Conservation (phyloP, 2,797 vertebrate genomes). For the Spea hammondii region DNA sequence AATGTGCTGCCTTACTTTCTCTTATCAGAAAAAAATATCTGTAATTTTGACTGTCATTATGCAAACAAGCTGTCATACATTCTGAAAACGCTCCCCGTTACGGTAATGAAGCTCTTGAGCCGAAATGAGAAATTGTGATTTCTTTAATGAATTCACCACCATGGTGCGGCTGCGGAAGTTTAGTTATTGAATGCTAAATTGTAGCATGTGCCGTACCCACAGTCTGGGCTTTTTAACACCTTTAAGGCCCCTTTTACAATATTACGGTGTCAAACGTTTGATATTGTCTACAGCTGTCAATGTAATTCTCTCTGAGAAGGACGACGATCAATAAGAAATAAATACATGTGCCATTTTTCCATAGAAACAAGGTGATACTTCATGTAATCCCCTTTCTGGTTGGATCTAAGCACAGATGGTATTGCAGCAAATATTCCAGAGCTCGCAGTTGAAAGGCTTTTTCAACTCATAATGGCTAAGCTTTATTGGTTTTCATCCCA, state of each 20-base stretch:
- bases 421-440: conserved; percentile 12
- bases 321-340: conserved; percentile 33
- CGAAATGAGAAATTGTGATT: conserved; percentile 50
- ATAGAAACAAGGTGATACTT: conserved; percentile 32
- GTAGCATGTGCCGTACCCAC: conserved; percentile 12
- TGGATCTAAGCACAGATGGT: conserved; percentile 36
- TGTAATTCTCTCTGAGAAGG: conserved; percentile 24
- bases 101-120: conserved; percentile 50
- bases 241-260: not conserved
- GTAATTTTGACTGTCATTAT: conserved; percentile 40
- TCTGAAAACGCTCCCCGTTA: conserved; percentile 42
- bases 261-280: conserved; percentile 1
- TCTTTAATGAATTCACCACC: conserved; percentile 49
- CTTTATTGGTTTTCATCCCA: conserved; percentile 45
- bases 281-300: conserved; percentile 25
- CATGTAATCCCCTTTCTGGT: conserved; percentile 42
- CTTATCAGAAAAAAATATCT: conserved; percentile 19
- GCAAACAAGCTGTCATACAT: conserved; percentile 51
- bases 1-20: conserved; percentile 12
- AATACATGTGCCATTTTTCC: conserved; percentile 20
- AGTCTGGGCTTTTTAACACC: conserved; percentile 21
- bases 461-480: conserved; percentile 29
- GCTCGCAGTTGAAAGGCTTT: conserved; percentile 38
- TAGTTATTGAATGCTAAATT: conserved; percentile 40
- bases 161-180: conserved; percentile 40